A percentile compares a stretch with the other conserved stretches of the same genome.
Evolutionary conservation across 2,888 invertebrate genomes (phyloP).

Genomic region (Siphlonurus alternatus): DNA sequence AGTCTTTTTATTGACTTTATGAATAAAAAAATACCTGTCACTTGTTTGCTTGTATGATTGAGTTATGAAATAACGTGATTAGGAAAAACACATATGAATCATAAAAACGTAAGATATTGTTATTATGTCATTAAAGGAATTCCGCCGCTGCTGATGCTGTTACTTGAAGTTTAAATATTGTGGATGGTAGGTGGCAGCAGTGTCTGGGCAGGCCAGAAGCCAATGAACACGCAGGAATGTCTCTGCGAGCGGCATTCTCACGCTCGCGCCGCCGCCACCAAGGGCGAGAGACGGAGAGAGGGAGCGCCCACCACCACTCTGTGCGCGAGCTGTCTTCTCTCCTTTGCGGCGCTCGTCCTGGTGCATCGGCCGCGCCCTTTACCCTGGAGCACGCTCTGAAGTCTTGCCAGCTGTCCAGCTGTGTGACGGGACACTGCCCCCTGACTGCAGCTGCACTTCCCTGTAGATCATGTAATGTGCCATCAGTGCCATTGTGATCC

Average conservation of each 20-base stretch:
- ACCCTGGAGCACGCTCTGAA: background rate
- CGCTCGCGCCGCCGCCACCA: background rate
- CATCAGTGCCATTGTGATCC: too few relatives aligned
- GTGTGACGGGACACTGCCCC: background rate
- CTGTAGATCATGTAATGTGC: too few relatives aligned
- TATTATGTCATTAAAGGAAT: background rate
- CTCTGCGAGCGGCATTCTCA: background rate
- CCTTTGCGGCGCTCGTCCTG: too few relatives aligned
- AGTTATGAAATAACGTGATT: too few relatives aligned
- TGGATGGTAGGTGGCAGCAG: background rate
- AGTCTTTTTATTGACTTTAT: too few relatives aligned
- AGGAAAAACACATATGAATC: too few relatives aligned
- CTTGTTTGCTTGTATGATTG: background rate
- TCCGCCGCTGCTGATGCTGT: background rate
- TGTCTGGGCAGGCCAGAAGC: background rate
- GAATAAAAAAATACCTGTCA: too few relatives aligned
- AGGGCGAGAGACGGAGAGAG: background rate
- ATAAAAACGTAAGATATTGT: background rate
- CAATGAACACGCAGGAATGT: constrained; percentile 3
- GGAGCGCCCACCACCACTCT: constrained; percentile 1
- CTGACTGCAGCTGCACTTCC: background rate
- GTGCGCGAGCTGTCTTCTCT: background rate
- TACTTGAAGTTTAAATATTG: too few relatives aligned
- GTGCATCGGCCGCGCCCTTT: background rate
- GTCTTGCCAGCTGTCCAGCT: too few relatives aligned